phyloP scores from a whole-genome alignment of 2,888 invertebrate species.

The Drosophila trichaetosa region DNA sequence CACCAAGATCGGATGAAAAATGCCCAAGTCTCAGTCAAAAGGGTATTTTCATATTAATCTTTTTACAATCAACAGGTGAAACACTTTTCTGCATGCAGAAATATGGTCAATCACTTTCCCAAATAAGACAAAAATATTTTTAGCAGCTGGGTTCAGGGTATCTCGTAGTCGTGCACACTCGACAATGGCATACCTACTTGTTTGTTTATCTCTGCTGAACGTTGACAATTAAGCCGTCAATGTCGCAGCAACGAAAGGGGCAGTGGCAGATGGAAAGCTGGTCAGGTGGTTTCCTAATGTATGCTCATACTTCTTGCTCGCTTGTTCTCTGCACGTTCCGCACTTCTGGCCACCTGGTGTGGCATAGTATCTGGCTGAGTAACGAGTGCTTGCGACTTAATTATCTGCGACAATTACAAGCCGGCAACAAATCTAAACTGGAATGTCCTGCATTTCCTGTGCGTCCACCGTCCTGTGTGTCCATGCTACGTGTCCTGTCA shows the following conservation, averaged over 20 bases:
- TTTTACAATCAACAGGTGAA: not conserved
- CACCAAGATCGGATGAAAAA: not conserved
- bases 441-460: conserved; percentile 68
- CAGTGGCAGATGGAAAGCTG: not conserved
- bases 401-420: conserved; percentile 80
- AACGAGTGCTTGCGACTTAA: conserved; percentile 70
- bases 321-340: conserved; percentile 5
- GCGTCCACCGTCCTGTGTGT: conserved; percentile 27
- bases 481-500: conserved; percentile 68
- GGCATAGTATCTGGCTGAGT: conserved; percentile 36
- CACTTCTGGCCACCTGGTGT: conserved; percentile 30
- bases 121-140: not conserved
- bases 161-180: not conserved
- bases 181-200: not conserved
- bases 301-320: conserved; percentile 12
- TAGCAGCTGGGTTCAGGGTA: not conserved
- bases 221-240: conserved; percentile 25
- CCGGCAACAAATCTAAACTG: conserved; percentile 76
- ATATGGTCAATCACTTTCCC: not conserved
- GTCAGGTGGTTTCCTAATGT: conserved; percentile 24
- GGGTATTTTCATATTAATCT: not conserved
- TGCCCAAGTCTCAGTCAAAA: not conserved
- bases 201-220: conserved; percentile 56
- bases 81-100: not conserved
- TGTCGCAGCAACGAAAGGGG: not conserved